Evolutionary conservation across 2,113 vertebrate genomes (phyloP), one percentile per base, ranked within the genome.

Genomic region (Mobula birostris): DNA sequence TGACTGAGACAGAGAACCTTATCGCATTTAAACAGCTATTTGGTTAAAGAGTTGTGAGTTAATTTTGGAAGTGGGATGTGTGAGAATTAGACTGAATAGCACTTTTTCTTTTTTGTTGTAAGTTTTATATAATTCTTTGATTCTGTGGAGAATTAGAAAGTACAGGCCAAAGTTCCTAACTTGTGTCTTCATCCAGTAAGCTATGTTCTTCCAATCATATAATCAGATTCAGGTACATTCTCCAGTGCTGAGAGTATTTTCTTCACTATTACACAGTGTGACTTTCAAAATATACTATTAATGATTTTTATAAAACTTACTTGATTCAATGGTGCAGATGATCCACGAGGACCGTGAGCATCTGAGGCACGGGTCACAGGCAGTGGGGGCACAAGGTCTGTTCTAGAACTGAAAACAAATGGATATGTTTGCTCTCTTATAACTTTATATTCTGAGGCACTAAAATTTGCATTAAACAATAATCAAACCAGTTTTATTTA

Each of bases 301-400:
- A 93, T 48, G 21, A 9, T 76, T 74, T 76, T 40, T 27, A 21
- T 76, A 27, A 93, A 93, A 48, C 91, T 74, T 56, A 93, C 91
- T 29, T 93, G 91, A 93, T 93, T 72, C 40, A 93, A 74, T 56
- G 91, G 72, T 56, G 95, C 94, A 1, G 96, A 94, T 0, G 95
- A 95, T 27, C 95, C 95, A 70, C 94, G 96, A 58, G 95, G 95
- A 72, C 96, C 96, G 94, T 96, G 97, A 19, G 94, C 94, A 68
- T 98, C 98, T 40, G 97, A 97, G 93, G 97, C 97, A 58, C 96
- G 97, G 9, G 98, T 98, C 95, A 98, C 97, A 8, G 97, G 97
- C 94, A 98, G 95, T 0, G 98, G 97, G 94, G 98, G 97, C 48
- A 98, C 97, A 21, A 98, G 96, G 88, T 98, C 98, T 2, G 95